Percentiles rank a stretch among this genome's conserved stretches.
These are phyloP conservation scores for Benthochromis sp. DNA, from an alignment of 2,113 vertebrate genomes.

Conservation along the genomic window DNA sequence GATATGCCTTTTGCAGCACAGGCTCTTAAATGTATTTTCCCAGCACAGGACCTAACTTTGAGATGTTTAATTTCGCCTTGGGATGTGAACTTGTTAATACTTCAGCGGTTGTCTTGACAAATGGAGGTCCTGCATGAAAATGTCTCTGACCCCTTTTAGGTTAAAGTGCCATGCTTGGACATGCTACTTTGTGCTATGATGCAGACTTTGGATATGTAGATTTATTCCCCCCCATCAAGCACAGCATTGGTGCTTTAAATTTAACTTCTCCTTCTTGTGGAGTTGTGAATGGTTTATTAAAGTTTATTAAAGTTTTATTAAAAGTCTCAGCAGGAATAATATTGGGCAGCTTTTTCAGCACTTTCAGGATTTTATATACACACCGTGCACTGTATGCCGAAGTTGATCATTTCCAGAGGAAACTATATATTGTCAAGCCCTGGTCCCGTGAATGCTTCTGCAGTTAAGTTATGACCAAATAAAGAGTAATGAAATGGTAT, in stretches of 20 bases:
- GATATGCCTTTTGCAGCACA: constrained; percentile 31
- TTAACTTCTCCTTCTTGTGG: not conserved
- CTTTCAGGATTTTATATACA: not conserved
- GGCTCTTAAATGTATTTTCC: constrained; percentile 39
- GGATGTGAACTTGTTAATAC: constrained; percentile 25
- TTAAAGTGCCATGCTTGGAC: not conserved
- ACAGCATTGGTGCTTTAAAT: not conserved
- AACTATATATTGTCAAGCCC: not conserved
- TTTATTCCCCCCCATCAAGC: not conserved
- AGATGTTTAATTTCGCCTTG: constrained; percentile 26
- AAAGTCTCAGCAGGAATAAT: not conserved
- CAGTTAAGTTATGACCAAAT: not conserved
- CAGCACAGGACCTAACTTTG: constrained; percentile 9
- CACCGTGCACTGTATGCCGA: fast-evolving
- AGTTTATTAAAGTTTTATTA: not conserved
- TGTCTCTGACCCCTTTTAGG: not conserved
- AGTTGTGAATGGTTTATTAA: not conserved
- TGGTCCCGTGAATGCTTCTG: not conserved
- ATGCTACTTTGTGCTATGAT: not conserved
- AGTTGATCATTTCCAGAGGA: not conserved
- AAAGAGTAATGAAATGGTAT: not conserved
- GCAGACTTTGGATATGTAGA: not conserved
- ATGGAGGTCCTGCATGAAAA: not conserved
- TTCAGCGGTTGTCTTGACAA: not conserved
- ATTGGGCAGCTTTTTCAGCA: not conserved